Evolutionary conservation across 1,140 invertebrate genomes (phyloP).

Genomic region (Venustaconcha ellipsiformis): DNA sequence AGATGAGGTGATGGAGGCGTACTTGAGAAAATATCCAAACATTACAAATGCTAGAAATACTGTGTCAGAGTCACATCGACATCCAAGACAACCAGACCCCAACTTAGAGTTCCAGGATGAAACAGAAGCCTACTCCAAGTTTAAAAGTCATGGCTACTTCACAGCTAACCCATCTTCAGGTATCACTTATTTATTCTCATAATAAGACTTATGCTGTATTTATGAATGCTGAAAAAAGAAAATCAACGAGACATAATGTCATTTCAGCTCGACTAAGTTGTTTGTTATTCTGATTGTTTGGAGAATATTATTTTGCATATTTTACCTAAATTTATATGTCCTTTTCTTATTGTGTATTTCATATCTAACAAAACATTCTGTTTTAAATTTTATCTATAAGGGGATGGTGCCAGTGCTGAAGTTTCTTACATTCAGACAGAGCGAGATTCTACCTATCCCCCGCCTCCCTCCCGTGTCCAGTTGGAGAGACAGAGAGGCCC

Average conservation of each 20-base stretch:
- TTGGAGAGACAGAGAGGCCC: constrained; percentile 34
- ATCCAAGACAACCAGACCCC: constrained; percentile 31
- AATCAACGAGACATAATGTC: too few species aligned
- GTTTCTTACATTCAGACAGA: constrained; percentile 13
- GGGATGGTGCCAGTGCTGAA: too few species aligned
- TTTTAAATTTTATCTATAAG: too few species aligned
- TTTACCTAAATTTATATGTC: too few species aligned
- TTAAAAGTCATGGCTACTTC: constrained; percentile 63
- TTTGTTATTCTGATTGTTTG: too few species aligned
- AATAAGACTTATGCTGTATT: neutral
- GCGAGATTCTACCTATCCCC: constrained; percentile 32
- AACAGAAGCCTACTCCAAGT: constrained; percentile 61
- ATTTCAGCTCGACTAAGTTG: too few species aligned
- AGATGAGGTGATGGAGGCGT: constrained; percentile 29
- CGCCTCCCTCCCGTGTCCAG: constrained; percentile 31
- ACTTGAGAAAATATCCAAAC: constrained; percentile 52
- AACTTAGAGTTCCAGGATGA: constrained; percentile 62
- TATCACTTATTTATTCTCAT: constrained; percentile 5
- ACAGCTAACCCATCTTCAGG: constrained; percentile 57
- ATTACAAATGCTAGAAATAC: constrained; percentile 41
- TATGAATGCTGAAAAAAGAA: too few species aligned
- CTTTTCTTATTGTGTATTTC: too few species aligned
- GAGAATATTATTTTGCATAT: too few species aligned
- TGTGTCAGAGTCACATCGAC: neutral
- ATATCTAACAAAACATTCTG: too few species aligned